phyloP scores from a whole-genome alignment of 1,140 invertebrate species.

The Vanessa atalanta region DNA sequence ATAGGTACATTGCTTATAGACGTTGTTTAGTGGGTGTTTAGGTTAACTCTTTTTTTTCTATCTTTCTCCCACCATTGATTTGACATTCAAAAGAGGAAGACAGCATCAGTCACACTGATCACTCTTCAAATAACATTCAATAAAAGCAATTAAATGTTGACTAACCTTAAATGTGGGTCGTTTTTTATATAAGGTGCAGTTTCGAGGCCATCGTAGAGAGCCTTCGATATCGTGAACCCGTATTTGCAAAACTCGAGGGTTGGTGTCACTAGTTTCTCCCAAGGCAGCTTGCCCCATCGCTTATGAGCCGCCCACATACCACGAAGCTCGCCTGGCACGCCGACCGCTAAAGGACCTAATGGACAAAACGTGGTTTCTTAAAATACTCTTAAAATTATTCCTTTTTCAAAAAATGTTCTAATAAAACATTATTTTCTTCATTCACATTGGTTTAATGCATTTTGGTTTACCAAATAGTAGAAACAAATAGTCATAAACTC shows the following conservation, averaged over 20 bases:
- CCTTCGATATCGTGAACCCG: constrained; percentile 87
- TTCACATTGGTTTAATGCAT: no score
- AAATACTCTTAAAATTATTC: background rate
- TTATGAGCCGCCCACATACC: constrained; percentile 93
- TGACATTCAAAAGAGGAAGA: no score
- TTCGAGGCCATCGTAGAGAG: constrained; percentile 83
- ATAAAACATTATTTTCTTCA: no score
- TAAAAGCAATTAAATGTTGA: background rate
- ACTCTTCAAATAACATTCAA: no score
- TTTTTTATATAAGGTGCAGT: constrained; percentile 80
- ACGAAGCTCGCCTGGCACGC: constrained; percentile 94
- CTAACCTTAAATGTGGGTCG: constrained; percentile 84
- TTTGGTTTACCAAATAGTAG: no score
- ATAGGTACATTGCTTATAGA: no score
- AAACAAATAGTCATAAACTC: no score
- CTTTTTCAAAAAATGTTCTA: no score
- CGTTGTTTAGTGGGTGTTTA: no score
- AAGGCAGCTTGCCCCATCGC: constrained; percentile 90
- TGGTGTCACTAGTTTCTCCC: constrained; percentile 90
- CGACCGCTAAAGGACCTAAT: constrained; percentile 88
- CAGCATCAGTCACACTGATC: no score
- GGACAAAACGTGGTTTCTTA: constrained; percentile 7
- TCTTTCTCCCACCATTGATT: no score
- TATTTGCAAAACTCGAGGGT: constrained; percentile 88
- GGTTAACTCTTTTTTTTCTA: no score